These are phyloP conservation scores for Drosophila peninsularis DNA, from an alignment of 2,888 invertebrate species.

Conservation along the genomic window DNA sequence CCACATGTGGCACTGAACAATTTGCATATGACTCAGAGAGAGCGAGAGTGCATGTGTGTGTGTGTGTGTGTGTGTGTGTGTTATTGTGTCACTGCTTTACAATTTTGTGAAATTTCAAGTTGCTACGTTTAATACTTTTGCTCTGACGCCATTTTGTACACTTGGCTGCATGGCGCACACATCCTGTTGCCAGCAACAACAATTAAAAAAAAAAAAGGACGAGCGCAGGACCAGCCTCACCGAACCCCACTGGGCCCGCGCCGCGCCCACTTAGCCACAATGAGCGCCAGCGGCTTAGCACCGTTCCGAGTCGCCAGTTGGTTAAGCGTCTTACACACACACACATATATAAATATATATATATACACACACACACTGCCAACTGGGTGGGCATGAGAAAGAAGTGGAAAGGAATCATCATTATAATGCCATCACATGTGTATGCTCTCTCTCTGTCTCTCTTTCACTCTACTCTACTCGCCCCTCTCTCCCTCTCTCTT, in stretches of 20 bases:
- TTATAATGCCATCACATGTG: slow-evolving; percentile 61
- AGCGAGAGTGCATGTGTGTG: background rate
- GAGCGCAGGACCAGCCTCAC: background rate
- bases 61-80: slow-evolving; percentile 26
- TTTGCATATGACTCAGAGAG: slow-evolving; percentile 32
- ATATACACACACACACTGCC: slow-evolving; percentile 25
- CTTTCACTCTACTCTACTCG: background rate
- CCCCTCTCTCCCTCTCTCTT: slow-evolving; percentile 5
- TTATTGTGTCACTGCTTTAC: slow-evolving; percentile 51
- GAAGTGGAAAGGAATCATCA: slow-evolving; percentile 46
- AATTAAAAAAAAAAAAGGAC: slow-evolving; percentile 43
- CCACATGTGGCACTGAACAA: slow-evolving; percentile 60
- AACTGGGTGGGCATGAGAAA: slow-evolving; percentile 6
- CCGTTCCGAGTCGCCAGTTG: slow-evolving; percentile 45
- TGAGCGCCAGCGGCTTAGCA: slow-evolving; percentile 52
- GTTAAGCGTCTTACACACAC: slow-evolving; percentile 61
- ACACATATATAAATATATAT: slow-evolving; percentile 45
- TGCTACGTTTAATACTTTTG: slow-evolving; percentile 61
- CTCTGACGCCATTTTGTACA: slow-evolving; percentile 61
- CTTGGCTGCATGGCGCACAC: slow-evolving; percentile 59
- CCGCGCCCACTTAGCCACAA: slow-evolving; percentile 21
- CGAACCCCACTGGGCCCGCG: background rate
- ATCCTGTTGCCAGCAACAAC: slow-evolving; percentile 53
- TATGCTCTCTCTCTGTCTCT: background rate
- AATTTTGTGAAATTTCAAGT: slow-evolving; percentile 56